Base-by-base conservation (phyloP, 2,888 invertebrate species). In the Drosophila anomalata region DNA sequence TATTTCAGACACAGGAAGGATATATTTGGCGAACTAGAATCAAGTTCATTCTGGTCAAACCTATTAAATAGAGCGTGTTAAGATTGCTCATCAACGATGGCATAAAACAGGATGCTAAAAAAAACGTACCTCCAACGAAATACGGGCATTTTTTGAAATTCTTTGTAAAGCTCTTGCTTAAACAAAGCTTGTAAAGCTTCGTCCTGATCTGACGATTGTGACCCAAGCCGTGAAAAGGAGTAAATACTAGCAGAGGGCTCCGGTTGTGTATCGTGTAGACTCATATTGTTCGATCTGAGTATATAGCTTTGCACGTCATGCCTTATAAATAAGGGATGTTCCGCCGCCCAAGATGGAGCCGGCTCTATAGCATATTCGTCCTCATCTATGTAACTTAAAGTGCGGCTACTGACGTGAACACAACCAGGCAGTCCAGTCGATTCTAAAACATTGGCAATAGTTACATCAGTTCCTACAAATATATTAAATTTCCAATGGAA, bases 371-470 rank as follows among this genome's bases (percentile, higher is more conserved):
- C 8, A 17, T 94, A 50, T 92, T 93, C 51, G 94, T 93, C 36
- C 97, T 91, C 59, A 96, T 93, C 58, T 95, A 93, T 65, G 96
- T 92, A 0, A 9, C 12, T 17, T 17, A 63, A 17, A 5, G 96
- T 97, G 90, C 95, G 94, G 78, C 95, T 94, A 1, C 97, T 97
- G 12, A 97, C 94, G 90, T 98, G 97, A 0, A 97, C 96, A 90
- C 95, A 95, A 95, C 97, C 98, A 0, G 98, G 95, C 79, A 94
- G 92, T 3, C 99, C 99, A 0, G 96, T 96, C 29, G 97, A 95
- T 90, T 99, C 99, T 96, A 99, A 97, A 89, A 95, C 95, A 92
- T 97, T 98, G 0, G 99, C 98, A 82, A 98, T 96, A 14, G 96
- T 96, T 9, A 97, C 98, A 92, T 99, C 98, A 69, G 94, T 94